Base-by-base conservation (phyloP, 2,888 invertebrate species). In the Drosophila affinis region DNA sequence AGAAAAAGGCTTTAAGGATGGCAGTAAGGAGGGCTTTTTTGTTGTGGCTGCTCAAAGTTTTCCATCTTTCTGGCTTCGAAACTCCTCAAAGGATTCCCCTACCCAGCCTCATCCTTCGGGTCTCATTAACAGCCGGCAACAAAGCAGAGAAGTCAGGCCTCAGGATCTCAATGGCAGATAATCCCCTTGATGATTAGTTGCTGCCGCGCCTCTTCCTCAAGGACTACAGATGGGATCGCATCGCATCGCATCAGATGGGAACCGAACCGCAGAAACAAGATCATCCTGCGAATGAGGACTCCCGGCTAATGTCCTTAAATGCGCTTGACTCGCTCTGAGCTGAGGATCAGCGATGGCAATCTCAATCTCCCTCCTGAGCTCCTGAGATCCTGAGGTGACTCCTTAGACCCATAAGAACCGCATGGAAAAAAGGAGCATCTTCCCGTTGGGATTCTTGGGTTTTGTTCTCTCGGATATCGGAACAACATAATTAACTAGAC, bases 401-500 rank as follows among this genome's bases (percentile, higher is more conserved):
- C 39, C 27, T 2, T 5, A 32, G 29, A 32, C 3, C 10, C 21
- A 3, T 4, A 10, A 10, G 12, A 34, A 12, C 34, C 29, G 12
- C 4, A 34, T 1, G 34, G 10, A 34, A 10, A 71, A 79, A 80
- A 75, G 80, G 57, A 72, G 78, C 77, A 79, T 79, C 79, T 12
- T 14, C 76, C 60, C 24, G 39, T 39, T 21, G 21, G 39, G 24
- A 17, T 63, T 21, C 3, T 44, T 18, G 27, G 21, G 62, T 46
- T 62, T 2, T 49, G 65, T 65, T 74, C 79, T 5, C 34, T 6
- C 7, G 39, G 61, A 24, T 67, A 64, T 77, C 75, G 67, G 67
- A 82, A 83, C 85, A 83, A 81, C 81, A 81, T 85, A 81, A 83
- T 83, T 85, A 81, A 79, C 72, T 63, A 71, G 55, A 21, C 45